Evolutionary conservation across 2,797 vertebrate genomes (phyloP).

Genomic region (Danio jaintianensis): DNA sequence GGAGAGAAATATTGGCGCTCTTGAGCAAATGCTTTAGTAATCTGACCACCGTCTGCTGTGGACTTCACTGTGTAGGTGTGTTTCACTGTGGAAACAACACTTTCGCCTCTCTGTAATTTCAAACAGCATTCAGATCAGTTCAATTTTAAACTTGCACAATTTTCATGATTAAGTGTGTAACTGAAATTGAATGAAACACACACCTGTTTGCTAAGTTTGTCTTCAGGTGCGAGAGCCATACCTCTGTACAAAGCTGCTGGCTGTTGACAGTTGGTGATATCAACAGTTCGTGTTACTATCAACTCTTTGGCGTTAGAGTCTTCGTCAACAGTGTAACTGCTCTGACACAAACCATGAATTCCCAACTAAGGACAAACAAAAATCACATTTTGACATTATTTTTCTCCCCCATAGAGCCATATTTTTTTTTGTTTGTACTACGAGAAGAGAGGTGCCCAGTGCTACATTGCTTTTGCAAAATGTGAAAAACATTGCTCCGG

Average conservation of each 20-base stretch:
- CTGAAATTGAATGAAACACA: neutral
- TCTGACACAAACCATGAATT: slow-evolving; percentile 84
- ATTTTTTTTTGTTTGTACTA: neutral
- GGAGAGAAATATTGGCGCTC: slow-evolving; percentile 82
- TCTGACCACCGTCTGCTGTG: slow-evolving; percentile 71
- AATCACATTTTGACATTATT: neutral
- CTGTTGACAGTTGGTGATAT: slow-evolving; percentile 80
- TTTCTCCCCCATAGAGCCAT: neutral
- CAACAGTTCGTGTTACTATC: slow-evolving; percentile 77
- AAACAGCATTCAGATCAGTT: neutral
- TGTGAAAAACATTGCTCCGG: no score
- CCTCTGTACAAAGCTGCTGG: slow-evolving; percentile 77
- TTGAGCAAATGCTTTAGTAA: slow-evolving; percentile 76
- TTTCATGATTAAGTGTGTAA: neutral
- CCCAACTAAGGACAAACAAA: slow-evolving; percentile 71
- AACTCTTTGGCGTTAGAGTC: slow-evolving; percentile 67
- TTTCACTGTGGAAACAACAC: slow-evolving; percentile 74
- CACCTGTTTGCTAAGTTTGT: slow-evolving; percentile 78
- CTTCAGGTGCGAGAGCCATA: slow-evolving; percentile 74
- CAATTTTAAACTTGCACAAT: neutral
- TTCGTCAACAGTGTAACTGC: slow-evolving; percentile 78
- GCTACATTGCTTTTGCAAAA: no score
- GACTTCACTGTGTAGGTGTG: slow-evolving; percentile 81
- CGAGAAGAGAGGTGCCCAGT: neutral
- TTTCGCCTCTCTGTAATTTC: slow-evolving; percentile 76